Conservation (phyloP, 1,140 invertebrate genomes). For the Anoplolepis gracilipes region DNA sequence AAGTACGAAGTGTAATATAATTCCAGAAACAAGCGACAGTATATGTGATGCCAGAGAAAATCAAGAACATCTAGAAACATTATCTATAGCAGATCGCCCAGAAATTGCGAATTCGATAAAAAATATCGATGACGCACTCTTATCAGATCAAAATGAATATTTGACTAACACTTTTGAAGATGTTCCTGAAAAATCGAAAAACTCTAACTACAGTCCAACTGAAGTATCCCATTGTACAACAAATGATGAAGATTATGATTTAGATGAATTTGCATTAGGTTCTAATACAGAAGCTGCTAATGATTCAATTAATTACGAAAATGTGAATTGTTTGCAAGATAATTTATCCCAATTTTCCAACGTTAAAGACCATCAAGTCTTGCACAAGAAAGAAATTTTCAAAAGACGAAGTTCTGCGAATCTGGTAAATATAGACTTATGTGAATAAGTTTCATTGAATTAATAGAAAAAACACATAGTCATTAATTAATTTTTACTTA, state of each 20-base stretch:
- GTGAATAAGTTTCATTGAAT: not conserved
- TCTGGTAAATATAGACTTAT: conserved; percentile 23
- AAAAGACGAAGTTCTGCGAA: conserved; percentile 14
- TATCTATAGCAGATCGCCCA: not conserved
- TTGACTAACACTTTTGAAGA: not conserved
- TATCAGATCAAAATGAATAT: not conserved
- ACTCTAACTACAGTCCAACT: not conserved
- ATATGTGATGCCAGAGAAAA: not conserved
- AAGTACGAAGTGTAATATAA: not conserved
- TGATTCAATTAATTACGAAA: conserved; percentile 20
- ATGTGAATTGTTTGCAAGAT: conserved; percentile 6
- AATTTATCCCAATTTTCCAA: conserved; percentile 25
- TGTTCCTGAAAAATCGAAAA: conserved; percentile 27
- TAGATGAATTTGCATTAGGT: not conserved
- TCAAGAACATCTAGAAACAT: not conserved
- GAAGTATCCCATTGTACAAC: conserved; percentile 9
- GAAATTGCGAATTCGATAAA: not conserved
- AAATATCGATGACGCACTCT: not conserved
- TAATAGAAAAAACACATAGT: not conserved
- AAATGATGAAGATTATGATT: not conserved
- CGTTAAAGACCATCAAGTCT: not conserved
- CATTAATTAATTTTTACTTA: not conserved
- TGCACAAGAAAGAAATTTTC: conserved; percentile 18
- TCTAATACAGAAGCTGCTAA: not conserved
- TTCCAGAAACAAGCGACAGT: not conserved